These are phyloP conservation scores for Allophyes oxyacanthae DNA, from an alignment of 2,888 invertebrate genomes.

Conservation along the genomic window DNA sequence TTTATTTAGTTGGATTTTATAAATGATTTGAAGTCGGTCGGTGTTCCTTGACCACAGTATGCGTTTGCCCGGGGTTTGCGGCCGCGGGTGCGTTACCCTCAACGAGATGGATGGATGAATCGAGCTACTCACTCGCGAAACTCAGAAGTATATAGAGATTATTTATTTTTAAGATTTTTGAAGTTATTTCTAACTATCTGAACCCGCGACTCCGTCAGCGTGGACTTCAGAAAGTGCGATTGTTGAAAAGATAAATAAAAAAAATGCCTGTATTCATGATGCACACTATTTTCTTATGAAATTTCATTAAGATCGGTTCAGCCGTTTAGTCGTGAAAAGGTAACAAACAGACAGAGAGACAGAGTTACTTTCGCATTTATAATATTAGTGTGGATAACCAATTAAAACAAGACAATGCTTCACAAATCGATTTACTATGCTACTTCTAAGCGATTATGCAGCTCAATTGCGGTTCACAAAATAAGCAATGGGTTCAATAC, in stretches of 20 bases:
- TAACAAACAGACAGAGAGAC: no score
- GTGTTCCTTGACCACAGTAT: conserved; percentile 58
- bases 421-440: conserved; percentile 33
- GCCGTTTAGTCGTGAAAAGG: no score
- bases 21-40: conserved; percentile 32
- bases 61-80: conserved; percentile 54
- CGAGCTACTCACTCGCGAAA: conserved; percentile 46
- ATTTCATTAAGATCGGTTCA: no score
- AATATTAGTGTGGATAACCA: no score
- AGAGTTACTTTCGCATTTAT: no score
- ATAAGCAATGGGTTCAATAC: conserved; percentile 30
- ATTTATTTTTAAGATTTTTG: background rate
- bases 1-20: conserved; percentile 20
- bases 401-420: no score
- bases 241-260: no score
- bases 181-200: no score
- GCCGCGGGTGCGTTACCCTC: conserved; percentile 63
- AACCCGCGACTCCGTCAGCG: no score
- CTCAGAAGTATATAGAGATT: conserved; percentile 6
- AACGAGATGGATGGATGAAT: conserved; percentile 46
- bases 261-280: no score
- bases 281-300: no score
- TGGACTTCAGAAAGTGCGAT: no score
- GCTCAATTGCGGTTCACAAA: conserved; percentile 27
- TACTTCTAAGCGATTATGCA: conserved; percentile 34